Evolutionary conservation across 1,140 invertebrate species (phyloP).

Genomic region (Stegodyphus dumicola): DNA sequence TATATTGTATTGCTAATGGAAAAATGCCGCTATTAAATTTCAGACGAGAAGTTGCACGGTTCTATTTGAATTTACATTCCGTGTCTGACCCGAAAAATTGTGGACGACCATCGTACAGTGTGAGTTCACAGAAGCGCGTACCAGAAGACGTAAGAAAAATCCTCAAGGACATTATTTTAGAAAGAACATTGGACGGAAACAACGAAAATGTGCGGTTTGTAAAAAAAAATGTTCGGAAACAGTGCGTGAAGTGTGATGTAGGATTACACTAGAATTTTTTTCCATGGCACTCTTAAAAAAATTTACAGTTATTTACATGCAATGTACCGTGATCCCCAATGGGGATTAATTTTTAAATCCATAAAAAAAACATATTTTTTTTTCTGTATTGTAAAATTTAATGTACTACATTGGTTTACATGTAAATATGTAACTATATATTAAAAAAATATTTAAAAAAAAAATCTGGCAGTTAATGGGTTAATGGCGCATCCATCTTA

Average conservation of each 20-base stretch:
- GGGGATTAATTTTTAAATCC: no score
- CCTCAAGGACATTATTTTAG: no score
- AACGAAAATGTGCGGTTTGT: no score
- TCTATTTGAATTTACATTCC: slow-evolving; percentile 38
- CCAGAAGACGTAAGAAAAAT: slow-evolving; percentile 38
- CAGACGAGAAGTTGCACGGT: slow-evolving; percentile 36
- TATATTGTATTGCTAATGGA: slow-evolving; percentile 37
- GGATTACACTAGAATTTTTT: no score
- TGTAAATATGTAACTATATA: slow-evolving; percentile 35
- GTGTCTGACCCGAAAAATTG: slow-evolving; percentile 39
- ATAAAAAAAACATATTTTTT: slow-evolving; percentile 1
- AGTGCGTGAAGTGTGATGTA: no score
- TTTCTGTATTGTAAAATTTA: slow-evolving; percentile 20
- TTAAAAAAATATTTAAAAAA: slow-evolving; percentile 30
- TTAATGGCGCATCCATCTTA: no score
- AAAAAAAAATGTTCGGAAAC: no score
- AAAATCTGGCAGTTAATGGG: slow-evolving; percentile 43
- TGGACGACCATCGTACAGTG: slow-evolving; percentile 34
- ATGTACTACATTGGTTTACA: slow-evolving; percentile 38
- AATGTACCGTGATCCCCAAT: not conserved
- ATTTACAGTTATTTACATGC: slow-evolving; percentile 3
- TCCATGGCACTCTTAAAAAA: not conserved
- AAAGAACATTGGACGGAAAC: no score
- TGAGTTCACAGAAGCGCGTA: slow-evolving; percentile 38
- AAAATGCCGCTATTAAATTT: slow-evolving; percentile 40